Base-by-base conservation (phyloP, 1,140 invertebrate genomes). In the Bombus affinis region DNA sequence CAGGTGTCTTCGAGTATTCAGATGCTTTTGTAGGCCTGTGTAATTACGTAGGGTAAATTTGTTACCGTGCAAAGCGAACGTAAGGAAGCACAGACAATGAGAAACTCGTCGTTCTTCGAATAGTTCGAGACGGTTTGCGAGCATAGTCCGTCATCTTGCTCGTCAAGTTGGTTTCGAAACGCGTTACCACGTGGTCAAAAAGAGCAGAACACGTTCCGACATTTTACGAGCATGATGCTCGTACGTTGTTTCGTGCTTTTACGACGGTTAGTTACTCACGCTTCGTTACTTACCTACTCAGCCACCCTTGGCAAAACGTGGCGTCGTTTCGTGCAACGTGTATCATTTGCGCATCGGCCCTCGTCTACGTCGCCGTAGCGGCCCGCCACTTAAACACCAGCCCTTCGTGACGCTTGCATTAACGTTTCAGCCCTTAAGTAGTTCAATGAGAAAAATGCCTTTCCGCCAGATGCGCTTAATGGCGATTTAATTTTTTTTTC, bases 251-350 rank as follows among this genome's bases (percentile, higher is more conserved):
- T 87, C 88, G 79, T 83, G 86, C 86, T 90, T 85, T 90, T 88
- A 90, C 81, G 89, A 83, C 77, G 76, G 83, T 90, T 90, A 90
- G 88, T 90, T 90, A 88, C 88, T 90, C 89, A 90, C 81, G 88
- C 75, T 90, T 90, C 89, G 86, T 90, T 90, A 90, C 83, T 90
- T 85, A 86, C 57, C 76, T 83, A 79, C 81, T 76, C 81, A 32
- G 65, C 73, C 75, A 81, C 74, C 74, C 77, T 79, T 74, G 39
- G 59, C 81, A 76, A 42, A 85, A 89, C 86, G 77, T 88, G 88
- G 37, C 37, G 42, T 82, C 75, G 74, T 86, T 82, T 75, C 66
- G 42, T 44, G 68, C 47, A 32, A 77, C 37, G 77, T 74, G 72
- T 59, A 78, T 81, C 87, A 73, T 73, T 80, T 15, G 44, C 35